Conservation (phyloP, 2,888 invertebrate genomes). For the Dendrolimus pini region DNA sequence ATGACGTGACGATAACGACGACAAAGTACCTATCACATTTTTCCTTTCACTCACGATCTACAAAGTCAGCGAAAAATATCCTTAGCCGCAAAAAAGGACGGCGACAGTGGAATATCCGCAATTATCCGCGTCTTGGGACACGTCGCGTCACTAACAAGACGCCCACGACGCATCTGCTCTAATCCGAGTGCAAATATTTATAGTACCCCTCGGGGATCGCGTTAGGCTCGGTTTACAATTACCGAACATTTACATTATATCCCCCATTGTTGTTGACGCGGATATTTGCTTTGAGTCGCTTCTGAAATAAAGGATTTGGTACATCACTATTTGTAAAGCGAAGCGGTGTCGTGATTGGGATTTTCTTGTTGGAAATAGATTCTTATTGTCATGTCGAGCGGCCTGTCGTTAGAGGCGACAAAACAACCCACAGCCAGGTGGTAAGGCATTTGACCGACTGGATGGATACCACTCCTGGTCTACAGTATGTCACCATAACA, state of each 20-base stretch:
- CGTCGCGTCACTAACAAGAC: constrained; percentile 13
- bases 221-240: constrained; percentile 18
- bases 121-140: neutral
- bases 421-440: no score
- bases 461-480: no score
- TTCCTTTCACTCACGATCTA: no score
- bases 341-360: neutral
- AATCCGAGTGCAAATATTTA: constrained; percentile 54
- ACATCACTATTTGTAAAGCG: neutral
- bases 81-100: neutral
- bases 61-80: neutral
- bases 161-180: constrained; percentile 48
- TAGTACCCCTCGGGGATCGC: constrained; percentile 17
- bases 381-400: no score
- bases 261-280: neutral
- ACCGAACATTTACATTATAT: constrained; percentile 7
- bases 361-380: neutral
- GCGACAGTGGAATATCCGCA: neutral
- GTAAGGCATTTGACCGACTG: no score
- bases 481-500: no score
- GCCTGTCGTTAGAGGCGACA: no score
- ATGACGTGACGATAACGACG: no score
- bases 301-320: constrained; percentile 6
- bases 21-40: no score
- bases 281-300: neutral